Conservation (phyloP, 92 coral and sea anemone species). For the Paragorgia papillata region DNA sequence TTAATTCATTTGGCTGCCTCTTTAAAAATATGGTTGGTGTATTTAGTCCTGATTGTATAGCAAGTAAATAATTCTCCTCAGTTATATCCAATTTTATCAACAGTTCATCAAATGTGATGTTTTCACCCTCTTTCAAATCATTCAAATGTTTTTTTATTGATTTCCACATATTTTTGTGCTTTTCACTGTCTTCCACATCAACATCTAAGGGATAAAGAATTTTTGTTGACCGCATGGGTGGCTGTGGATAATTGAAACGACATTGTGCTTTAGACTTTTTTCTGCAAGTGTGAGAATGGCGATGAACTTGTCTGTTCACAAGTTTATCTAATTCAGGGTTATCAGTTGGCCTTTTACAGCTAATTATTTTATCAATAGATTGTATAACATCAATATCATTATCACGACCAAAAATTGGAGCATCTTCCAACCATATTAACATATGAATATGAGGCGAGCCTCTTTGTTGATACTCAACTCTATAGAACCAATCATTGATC, state of each 20-base stretch:
- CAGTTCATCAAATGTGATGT: background rate
- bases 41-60: background rate
- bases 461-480: slow-evolving; percentile 52
- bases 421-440: slow-evolving; percentile 47
- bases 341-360: background rate
- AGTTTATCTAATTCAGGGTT: background rate
- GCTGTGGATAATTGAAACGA: too few relatives aligned
- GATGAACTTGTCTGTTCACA: background rate
- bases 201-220: background rate
- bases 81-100: background rate
- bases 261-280: background rate
- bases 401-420: background rate
- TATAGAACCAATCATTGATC: slow-evolving; percentile 53
- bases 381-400: background rate
- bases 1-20: slow-evolving; percentile 57
- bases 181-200: background rate
- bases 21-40: slow-evolving; percentile 50
- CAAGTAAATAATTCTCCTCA: background rate
- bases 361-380: background rate
- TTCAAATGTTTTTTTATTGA: slow-evolving; percentile 10
- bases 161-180: slow-evolving; percentile 6
- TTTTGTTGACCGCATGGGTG: background rate
- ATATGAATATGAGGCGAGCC: slow-evolving; percentile 31
- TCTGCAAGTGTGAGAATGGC: background rate
- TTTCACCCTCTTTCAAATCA: background rate